Evolutionary conservation across 2,888 invertebrate genomes (phyloP).

Genomic region (Spodoptera exigua): DNA sequence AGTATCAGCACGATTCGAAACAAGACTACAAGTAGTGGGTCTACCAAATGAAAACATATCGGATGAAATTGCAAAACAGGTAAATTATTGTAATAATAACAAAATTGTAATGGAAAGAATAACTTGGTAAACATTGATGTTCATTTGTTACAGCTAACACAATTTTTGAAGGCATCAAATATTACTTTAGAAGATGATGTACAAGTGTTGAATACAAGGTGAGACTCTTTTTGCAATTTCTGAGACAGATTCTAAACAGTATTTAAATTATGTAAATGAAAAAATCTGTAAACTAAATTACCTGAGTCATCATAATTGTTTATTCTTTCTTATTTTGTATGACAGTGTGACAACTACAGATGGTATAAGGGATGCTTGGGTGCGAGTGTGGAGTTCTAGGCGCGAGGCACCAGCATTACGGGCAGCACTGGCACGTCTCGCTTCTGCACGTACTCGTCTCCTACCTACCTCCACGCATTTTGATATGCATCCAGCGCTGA

Average conservation of each 20-base stretch:
- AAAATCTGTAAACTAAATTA: too few relatives aligned
- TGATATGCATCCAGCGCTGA: conserved; percentile 92
- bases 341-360: conserved; percentile 69
- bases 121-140: too few relatives aligned
- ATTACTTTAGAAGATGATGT: conserved; percentile 90
- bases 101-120: too few relatives aligned
- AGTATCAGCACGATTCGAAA: conserved; percentile 91
- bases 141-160: conserved; percentile 89
- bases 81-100: conserved; percentile 35
- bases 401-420: conserved; percentile 78
- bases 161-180: conserved; percentile 91
- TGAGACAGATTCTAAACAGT: too few relatives aligned
- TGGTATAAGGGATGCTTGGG: conserved; percentile 74
- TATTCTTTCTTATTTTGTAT: too few relatives aligned
- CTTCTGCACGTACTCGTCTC: conserved; percentile 70
- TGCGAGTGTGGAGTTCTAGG: conserved; percentile 80
- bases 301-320: too few relatives aligned
- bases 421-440: conserved; percentile 76
- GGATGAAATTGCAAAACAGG: conserved; percentile 80
- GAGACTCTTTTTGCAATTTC: conserved; percentile 73
- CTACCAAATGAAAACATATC: conserved; percentile 82
- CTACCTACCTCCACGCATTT: conserved; percentile 91
- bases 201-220: conserved; percentile 92
- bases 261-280: too few relatives aligned
- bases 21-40: conserved; percentile 87